Base-by-base conservation (phyloP, 2,888 invertebrate species). In the Drosophila subsilvestris region DNA sequence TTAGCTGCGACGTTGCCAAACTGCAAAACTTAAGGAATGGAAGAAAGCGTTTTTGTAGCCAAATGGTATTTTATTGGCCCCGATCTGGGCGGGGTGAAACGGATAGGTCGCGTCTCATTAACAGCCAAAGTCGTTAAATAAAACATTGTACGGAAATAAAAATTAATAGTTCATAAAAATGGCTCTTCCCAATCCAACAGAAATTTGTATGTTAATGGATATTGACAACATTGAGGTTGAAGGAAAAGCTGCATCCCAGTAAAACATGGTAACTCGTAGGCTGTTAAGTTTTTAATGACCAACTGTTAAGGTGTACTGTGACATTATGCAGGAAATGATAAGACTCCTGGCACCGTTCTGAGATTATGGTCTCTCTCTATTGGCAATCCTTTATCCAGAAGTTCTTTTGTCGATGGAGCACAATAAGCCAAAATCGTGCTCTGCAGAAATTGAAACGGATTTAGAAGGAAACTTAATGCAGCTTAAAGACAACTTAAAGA, bases 91-190 rank as follows among this genome's bases (percentile, higher is more conserved):
- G n/a, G 9, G 9, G 25, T 25, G 49, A 60, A 58, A 25, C 17
- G 50, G 57, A 70, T 60, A 71, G 76, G 76, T 78, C 74, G 75
- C 76, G 80, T 68, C 88, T 87, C 88, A 84, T 84, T 84, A 87
- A 84, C 88, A 85, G 83, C 74, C 73, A 62, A 84, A 78, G 84
- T 88, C 88, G 79, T 84, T 88, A 88, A 84, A 80, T 51, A 48
- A 59, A 72, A 84, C 80, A 78, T 69, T 88, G 80, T 78, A 68
- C 55, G 50, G 53, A 47, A 43, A 79, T 58, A 51, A 77, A 73
- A 63, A 78, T 75, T 70, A 74, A 75, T 70, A 73, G 80, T 63
- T 78, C 80, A 82, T 86, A 87, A 85, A 87, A 76, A 65, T 60
- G 25, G 68, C 57, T 75, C 29, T 50, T 65, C 49, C 29, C 27